Evolutionary conservation across 2,797 vertebrate genomes (phyloP).

Genomic region (Carapus acus): DNA sequence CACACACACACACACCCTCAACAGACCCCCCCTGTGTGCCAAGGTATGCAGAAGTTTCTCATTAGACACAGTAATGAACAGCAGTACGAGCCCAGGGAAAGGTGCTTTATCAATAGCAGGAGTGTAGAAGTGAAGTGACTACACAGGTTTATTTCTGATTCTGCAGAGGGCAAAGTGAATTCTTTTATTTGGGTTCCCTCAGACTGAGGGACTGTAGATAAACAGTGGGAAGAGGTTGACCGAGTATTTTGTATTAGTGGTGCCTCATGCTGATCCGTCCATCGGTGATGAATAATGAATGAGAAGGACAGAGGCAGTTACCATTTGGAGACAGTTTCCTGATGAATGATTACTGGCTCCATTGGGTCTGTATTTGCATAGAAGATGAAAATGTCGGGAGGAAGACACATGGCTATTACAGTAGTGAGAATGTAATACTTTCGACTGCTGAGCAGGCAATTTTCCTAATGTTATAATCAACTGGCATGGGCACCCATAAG

Average conservation of each 20-base stretch:
- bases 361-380: constrained; percentile 76
- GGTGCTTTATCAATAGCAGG: constrained; percentile 55
- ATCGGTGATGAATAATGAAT: constrained; percentile 75
- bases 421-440: constrained; percentile 56
- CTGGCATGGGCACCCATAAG: constrained; percentile 51
- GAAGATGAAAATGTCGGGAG: constrained; percentile 72
- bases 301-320: constrained; percentile 68
- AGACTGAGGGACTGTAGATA: constrained; percentile 35
- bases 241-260: constrained; percentile 45
- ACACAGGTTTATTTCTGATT: constrained; percentile 36
- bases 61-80: constrained; percentile 62
- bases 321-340: constrained; percentile 71
- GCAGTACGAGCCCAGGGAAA: constrained; percentile 42
- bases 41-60: constrained; percentile 45
- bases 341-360: constrained; percentile 76
- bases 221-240: constrained; percentile 49
- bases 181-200: constrained; percentile 40
- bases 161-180: constrained; percentile 36
- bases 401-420: constrained; percentile 66
- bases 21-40: constrained; percentile 26
- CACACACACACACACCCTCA: too few relatives aligned
- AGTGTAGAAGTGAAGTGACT: constrained; percentile 36
- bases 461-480: constrained; percentile 67
- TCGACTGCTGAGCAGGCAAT: constrained; percentile 63
- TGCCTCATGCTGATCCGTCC: constrained; percentile 62